phyloP scores from a whole-genome alignment of 2,888 invertebrate species.

The Hipparchia semele region DNA sequence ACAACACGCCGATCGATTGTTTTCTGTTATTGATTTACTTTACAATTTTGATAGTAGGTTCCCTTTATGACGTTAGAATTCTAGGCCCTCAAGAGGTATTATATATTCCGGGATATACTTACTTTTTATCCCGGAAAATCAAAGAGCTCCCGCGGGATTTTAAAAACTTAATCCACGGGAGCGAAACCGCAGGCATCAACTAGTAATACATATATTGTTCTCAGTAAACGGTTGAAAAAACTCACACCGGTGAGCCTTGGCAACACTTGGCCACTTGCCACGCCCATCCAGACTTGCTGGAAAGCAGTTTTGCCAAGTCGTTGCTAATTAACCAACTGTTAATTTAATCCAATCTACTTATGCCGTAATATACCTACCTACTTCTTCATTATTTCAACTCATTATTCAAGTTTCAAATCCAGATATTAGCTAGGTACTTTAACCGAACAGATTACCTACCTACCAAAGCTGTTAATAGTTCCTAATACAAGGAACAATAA shows the following conservation, averaged over 20 bases:
- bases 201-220: conserved; percentile 45
- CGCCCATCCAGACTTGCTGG: conserved; percentile 65
- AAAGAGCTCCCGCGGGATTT: too few relatives aligned
- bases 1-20: conserved; percentile 37
- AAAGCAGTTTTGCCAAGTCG: conserved; percentile 48
- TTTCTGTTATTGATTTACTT: conserved; percentile 17
- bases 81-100: too few relatives aligned
- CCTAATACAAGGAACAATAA: conserved; percentile 67
- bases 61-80: too few relatives aligned
- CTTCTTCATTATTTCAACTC: neutral
- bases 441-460: conserved; percentile 10
- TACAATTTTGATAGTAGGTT: neutral
- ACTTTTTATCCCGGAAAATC: too few relatives aligned
- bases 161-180: too few relatives aligned
- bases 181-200: conserved; percentile 52
- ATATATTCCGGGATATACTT: too few relatives aligned
- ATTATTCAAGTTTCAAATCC: conserved; percentile 43
- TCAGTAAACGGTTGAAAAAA: conserved; percentile 67
- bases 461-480: conserved; percentile 40
- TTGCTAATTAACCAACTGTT: conserved; percentile 23
- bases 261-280: conserved; percentile 72
- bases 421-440: conserved; percentile 58
- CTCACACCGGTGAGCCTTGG: conserved; percentile 68
- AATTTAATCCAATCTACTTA: neutral
- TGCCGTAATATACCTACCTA: too few relatives aligned